Evolutionary conservation across 2,113 vertebrate species (phyloP), one percentile per base, ranked within the genome.

Genomic region (Rhea americana): DNA sequence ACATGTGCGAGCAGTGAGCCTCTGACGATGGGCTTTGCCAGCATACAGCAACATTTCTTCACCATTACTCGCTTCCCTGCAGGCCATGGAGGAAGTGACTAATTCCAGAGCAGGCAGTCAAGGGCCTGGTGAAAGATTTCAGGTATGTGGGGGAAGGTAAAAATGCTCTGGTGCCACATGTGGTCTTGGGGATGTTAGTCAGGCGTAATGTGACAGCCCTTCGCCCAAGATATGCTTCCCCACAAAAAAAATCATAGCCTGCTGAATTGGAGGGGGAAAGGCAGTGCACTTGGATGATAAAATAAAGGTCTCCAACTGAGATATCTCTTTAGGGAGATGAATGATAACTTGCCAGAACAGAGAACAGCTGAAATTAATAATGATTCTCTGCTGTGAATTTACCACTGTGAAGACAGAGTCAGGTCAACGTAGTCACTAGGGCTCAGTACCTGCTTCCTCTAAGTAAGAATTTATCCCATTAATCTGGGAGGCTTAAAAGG

Each of bases 221-320:
- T 17, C 56, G 30, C 73, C 85, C 65, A 53, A 75, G 39, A 59
- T n/a, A 78, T 55, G 13, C 81, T 86, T 91, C 90, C 70, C 62
- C 83, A 25, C 62, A 74, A 16, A 85, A 90, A 91, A 90, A 91
- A 91, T 93, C 53, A 86, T 0, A 41, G 37, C 5, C 48, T 94
- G 91, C 83, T 94, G 76, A 91, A 82, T 90, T 58, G 47, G 53
- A 75, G 32, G 58, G 58, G 94, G 78, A 53, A 67, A 91, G 22
- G 45, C 66, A 56, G 43, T 41, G 81, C 30, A 47, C 59, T n/a
- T 20, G 68, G 8, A 66, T 78, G 58, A 82, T 81, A 86, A 90
- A 93, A 92, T 87, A 81, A 91, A 95, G 62, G 70, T 86, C 83
- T 93, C 39, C 43, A 86, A 28, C 74, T 90, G 88, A 93, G 91